Percentiles rank a stretch among this genome's conserved stretches.
phyloP scores from a whole-genome alignment of 2,113 vertebrate genomes.

The Synchiropus splendidus region DNA sequence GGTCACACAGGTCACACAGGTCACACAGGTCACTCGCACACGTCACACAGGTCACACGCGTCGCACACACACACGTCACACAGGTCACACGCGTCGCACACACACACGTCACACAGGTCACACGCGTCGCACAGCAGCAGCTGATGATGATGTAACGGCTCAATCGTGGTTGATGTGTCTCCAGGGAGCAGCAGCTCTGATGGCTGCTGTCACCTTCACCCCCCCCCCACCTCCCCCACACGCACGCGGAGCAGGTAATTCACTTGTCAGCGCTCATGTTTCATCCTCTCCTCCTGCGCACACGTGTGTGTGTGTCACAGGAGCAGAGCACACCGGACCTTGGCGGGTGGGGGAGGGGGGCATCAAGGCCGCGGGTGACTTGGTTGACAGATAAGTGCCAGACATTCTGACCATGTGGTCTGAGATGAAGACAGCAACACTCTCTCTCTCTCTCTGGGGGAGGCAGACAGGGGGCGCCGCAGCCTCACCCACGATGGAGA shows the following conservation, averaged over 20 bases:
- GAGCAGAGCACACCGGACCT: slow-evolving; percentile 21
- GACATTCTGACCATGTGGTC: too few relatives aligned
- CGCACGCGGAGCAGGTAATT: too few relatives aligned
- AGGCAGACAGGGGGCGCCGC: too few relatives aligned
- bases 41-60: too few relatives aligned
- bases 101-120: slow-evolving; percentile 19
- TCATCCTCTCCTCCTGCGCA: too few relatives aligned
- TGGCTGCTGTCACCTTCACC: slow-evolving; percentile 63
- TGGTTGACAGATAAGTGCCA: slow-evolving; percentile 30
- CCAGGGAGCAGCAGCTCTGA: slow-evolving; percentile 46
- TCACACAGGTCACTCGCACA: too few relatives aligned
- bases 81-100: slow-evolving; percentile 14
- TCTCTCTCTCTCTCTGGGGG: too few relatives aligned
- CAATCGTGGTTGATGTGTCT: slow-evolving; percentile 57
- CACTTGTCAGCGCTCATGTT: too few relatives aligned
- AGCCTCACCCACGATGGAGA: slow-evolving; percentile 87
- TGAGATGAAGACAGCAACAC: slow-evolving; percentile 2
- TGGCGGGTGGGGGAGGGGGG: slow-evolving; percentile 10
- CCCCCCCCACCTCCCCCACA: slow-evolving; percentile 26
- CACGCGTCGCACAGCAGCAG: slow-evolving; percentile 13
- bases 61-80: too few relatives aligned
- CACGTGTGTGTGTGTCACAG: slow-evolving; percentile 9
- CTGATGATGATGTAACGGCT: slow-evolving; percentile 51
- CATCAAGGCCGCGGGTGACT: slow-evolving; percentile 30
- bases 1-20: too few relatives aligned